Percentiles rank a stretch among this genome's conserved stretches.
These are phyloP conservation scores for Neotoxoptera formosana DNA, from an alignment of 1,140 invertebrate genomes.

Conservation along the genomic window DNA sequence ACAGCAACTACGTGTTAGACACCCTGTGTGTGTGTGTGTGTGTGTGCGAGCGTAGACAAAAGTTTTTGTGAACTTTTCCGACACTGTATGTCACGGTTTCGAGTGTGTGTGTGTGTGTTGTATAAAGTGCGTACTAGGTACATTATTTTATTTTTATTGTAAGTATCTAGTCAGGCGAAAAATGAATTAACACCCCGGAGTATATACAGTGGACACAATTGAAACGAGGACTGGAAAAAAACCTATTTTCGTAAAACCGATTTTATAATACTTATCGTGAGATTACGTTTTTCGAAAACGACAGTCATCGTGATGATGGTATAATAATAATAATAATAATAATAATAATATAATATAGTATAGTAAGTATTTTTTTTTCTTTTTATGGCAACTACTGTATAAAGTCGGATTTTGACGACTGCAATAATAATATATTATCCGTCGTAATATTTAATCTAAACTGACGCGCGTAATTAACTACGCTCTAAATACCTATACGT, in stretches of 20 bases:
- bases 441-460: not conserved
- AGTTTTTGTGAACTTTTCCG: slow-evolving; percentile 31
- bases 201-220: slow-evolving; percentile 1
- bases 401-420: not conserved
- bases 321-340: too few species aligned
- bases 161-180: slow-evolving; percentile 27
- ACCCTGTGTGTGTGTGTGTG: not conserved
- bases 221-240: slow-evolving; percentile 23
- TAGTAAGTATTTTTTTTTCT: not conserved
- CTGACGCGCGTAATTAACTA: not conserved
- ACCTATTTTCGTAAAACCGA: not conserved
- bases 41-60: not conserved
- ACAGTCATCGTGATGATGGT: slow-evolving; percentile 21
- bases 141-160: not conserved
- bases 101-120: too few species aligned
- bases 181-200: slow-evolving; percentile 7
- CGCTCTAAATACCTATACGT: not conserved
- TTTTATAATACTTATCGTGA: slow-evolving; percentile 30
- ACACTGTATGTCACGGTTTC: slow-evolving; percentile 6
- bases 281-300: slow-evolving; percentile 29
- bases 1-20: not conserved
- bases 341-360: too few species aligned
- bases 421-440: not conserved
- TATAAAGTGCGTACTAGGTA: not conserved
- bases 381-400: not conserved